Percentiles rank a stretch among this genome's conserved stretches.
Evolutionary conservation across 2,888 invertebrate species (phyloP).

Genomic region (Euphydryas editha): DNA sequence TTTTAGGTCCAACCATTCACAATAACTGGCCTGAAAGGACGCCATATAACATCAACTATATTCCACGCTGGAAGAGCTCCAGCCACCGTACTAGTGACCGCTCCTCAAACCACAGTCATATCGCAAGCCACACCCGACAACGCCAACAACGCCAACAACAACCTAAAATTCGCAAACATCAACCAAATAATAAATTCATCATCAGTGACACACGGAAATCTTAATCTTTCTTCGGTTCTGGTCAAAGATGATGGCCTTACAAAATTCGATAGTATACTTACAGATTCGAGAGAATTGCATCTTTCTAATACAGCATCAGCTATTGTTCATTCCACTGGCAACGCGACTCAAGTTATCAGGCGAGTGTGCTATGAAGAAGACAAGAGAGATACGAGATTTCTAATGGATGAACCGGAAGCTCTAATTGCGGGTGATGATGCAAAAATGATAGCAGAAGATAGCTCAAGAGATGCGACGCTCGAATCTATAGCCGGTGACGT

Average conservation of each 20-base stretch:
- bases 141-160: conserved; percentile 49
- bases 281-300: conserved; percentile 66
- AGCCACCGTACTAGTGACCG: conserved; percentile 72
- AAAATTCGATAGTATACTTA: conserved; percentile 66
- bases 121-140: conserved; percentile 65
- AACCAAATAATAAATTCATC: conserved; percentile 69
- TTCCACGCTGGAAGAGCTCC: conserved; percentile 69
- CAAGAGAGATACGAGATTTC: conserved; percentile 57
- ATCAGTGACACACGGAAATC: conserved; percentile 55
- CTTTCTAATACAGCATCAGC: conserved; percentile 67
- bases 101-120: conserved; percentile 73
- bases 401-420: conserved; percentile 63
- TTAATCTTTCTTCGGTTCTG: conserved; percentile 62
- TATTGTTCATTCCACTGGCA: conserved; percentile 67
- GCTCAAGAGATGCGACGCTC: conserved; percentile 59
- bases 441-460: conserved; percentile 68
- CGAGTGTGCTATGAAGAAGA: conserved; percentile 68
- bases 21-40: conserved; percentile 65
- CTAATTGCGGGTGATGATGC: conserved; percentile 64
- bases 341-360: conserved; percentile 75
- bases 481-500: conserved; percentile 64
- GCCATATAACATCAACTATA: conserved; percentile 72
- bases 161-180: conserved; percentile 67
- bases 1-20: conserved; percentile 74
- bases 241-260: conserved; percentile 69